These are phyloP conservation scores for Hirundo rustica DNA, from an alignment of 2,797 vertebrate genomes.

Conservation along the genomic window DNA sequence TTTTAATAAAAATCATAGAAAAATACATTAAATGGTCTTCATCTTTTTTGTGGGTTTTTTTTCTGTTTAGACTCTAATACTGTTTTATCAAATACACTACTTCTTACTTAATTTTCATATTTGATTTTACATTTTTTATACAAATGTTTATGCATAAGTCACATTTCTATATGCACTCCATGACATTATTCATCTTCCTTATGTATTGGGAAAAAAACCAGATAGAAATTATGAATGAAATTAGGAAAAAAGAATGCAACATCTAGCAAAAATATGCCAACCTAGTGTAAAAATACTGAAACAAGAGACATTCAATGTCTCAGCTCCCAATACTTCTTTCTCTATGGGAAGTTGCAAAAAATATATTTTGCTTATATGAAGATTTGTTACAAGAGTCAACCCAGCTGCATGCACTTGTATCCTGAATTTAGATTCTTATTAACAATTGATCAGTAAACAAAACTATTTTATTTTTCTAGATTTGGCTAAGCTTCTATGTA, in stretches of 20 bases:
- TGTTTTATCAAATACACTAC: background rate
- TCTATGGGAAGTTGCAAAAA: background rate
- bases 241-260: background rate
- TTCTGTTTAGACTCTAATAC: background rate
- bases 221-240: background rate
- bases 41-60: background rate
- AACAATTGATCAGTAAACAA: background rate
- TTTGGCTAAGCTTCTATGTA: background rate
- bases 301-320: background rate
- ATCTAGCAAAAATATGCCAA: background rate
- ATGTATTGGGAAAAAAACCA: background rate
- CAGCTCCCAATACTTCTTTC: background rate
- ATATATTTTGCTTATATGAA: background rate
- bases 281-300: background rate
- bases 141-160: background rate
- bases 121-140: background rate
- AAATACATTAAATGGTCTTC: background rate
- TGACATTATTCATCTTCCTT: background rate
- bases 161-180: background rate
- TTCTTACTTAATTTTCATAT: background rate
- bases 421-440: background rate
- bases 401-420: background rate
- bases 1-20: background rate
- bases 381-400: background rate
- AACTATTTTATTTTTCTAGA: background rate